Evolutionary conservation across 2,888 invertebrate genomes (phyloP), one percentile per base, ranked within the genome.

Genomic region (Pherbina coryleti): DNA sequence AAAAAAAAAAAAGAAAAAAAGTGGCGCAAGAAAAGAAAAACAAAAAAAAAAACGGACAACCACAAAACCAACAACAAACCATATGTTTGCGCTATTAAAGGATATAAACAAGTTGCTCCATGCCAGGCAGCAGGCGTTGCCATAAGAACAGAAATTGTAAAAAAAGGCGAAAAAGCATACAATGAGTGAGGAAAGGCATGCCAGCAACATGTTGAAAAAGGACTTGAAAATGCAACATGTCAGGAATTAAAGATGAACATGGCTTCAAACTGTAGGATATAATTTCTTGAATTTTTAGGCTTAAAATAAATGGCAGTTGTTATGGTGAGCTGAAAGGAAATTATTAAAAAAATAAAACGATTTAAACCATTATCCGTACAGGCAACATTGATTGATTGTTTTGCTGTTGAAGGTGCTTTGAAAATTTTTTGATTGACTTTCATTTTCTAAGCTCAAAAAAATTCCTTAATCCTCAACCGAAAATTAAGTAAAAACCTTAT

Each of bases 11-110:
- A n/a, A n/a, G n/a, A n/a, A n/a, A n/a, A n/a, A n/a, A n/a, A n/a
- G n/a, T 44, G 2, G 44, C 44, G 5, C 28, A 76, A 70, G 7
- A 62, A 19, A 62, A 76, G 31, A n/a, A 76, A n/a, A 34, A 66
- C 28, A 7, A 51, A 34, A 66, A 51, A 7, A 51, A 66, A 57
- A 5, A 31, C 34, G 19, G 31, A 14, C 9, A 25, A 28, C 25
- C 11, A 17, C 22, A n/a, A 9, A 14, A 7, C 17, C 19, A 55
- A 71, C 37, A 55, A 57, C 37, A 37, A 3, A 22, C n/a, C 67
- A 31, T 14, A 19, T 22, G 67, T 14, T 67, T 44, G 44, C 44
- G 14, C 11, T 44, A 44, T 44, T 44, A 44, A 44, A 44, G 44
- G 44, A 44, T 44, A 44, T 14, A 11, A 44, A 44, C 11, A 44